phyloP scores from a whole-genome alignment of 2,888 invertebrate species.

The Parthenolecanium corni region DNA sequence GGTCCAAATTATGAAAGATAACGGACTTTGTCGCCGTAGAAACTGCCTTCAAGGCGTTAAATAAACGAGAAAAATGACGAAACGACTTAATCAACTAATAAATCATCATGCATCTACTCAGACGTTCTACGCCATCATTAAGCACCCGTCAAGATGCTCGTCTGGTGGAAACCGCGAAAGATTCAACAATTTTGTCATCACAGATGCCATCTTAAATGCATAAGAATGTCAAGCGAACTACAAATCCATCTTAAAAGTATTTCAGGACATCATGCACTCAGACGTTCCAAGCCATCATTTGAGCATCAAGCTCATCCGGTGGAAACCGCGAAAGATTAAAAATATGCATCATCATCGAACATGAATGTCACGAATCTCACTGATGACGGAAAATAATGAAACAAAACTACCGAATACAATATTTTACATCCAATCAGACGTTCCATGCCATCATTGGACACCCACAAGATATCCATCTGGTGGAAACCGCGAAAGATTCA shows the following conservation, averaged over 20 bases:
- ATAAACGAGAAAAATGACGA: no score
- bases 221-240: no score
- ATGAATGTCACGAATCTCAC: no score
- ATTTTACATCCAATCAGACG: slow-evolving; percentile 20
- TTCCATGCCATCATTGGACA: slow-evolving; percentile 8
- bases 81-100: no score
- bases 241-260: no score
- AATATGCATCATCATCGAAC: slow-evolving; percentile 2
- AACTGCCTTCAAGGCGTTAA: no score
- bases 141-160: not conserved
- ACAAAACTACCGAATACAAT: no score
- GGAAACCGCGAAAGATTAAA: slow-evolving; percentile 28
- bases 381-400: not conserved
- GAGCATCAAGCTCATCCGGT: slow-evolving; percentile 23
- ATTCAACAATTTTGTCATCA: not conserved
- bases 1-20: no score
- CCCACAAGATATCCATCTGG: not conserved
- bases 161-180: slow-evolving; percentile 32
- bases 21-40: no score
- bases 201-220: no score
- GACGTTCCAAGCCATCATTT: slow-evolving; percentile 31
- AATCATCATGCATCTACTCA: no score
- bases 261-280: no score
- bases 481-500: slow-evolving; percentile 31
- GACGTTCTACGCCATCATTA: slow-evolving; percentile 30